These are phyloP conservation scores for Eurytoma adleriae DNA, from an alignment of 2,888 invertebrate genomes.

Conservation along the genomic window DNA sequence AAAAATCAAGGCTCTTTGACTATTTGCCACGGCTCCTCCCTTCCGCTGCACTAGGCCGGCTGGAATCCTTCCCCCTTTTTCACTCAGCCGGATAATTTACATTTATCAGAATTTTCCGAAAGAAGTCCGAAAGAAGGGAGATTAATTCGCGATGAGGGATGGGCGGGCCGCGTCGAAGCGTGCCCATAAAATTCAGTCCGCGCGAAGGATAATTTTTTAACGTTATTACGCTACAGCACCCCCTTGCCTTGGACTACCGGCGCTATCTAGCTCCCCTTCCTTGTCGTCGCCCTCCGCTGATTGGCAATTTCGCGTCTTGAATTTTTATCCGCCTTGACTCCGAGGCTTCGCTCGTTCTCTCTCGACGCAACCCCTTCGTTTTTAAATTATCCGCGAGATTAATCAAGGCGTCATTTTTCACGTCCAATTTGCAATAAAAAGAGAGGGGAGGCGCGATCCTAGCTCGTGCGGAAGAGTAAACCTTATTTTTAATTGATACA, in stretches of 20 bases:
- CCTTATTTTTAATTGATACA: constrained; percentile 77
- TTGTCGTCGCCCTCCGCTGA: constrained; percentile 68
- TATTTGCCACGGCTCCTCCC: constrained; percentile 17
- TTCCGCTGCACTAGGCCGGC: background rate
- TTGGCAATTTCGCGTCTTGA: constrained; percentile 76
- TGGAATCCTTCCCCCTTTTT: background rate
- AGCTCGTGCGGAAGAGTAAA: constrained; percentile 72
- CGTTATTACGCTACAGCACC: constrained; percentile 69
- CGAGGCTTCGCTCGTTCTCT: constrained; percentile 56
- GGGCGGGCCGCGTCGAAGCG: constrained; percentile 68
- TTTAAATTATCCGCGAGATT: constrained; percentile 76
- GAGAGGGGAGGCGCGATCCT: constrained; percentile 55
- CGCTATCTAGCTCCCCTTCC: constrained; percentile 43
- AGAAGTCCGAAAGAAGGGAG: constrained; percentile 38
- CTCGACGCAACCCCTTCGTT: constrained; percentile 73
- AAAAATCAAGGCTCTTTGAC: constrained; percentile 35
- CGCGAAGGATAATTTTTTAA: constrained; percentile 74
- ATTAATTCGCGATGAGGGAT: constrained; percentile 50
- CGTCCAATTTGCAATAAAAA: constrained; percentile 76
- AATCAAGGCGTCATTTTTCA: constrained; percentile 77
- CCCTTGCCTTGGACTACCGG: background rate
- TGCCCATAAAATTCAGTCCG: constrained; percentile 72
- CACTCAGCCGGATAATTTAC: constrained; percentile 34
- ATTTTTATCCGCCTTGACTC: constrained; percentile 72
- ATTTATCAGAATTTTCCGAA: constrained; percentile 46